Percentiles rank a stretch among this genome's conserved stretches.
phyloP scores from a whole-genome alignment of 2,113 vertebrate species.

The Crotalus helleri region DNA sequence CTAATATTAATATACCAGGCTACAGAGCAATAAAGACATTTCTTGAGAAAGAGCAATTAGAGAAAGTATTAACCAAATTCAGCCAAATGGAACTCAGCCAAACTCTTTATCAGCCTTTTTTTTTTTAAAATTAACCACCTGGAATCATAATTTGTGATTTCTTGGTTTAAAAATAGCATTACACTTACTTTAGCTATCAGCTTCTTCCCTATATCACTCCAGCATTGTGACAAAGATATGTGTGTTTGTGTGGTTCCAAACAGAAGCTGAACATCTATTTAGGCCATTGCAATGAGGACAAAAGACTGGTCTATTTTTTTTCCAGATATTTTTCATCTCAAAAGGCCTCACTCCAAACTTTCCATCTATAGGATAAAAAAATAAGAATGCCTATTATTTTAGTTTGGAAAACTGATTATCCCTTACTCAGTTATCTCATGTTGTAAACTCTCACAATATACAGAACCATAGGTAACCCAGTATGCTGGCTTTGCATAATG shows the following conservation, averaged over 20 bases:
- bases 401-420: not conserved
- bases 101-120: not conserved
- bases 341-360: not conserved
- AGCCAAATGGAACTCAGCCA: not conserved
- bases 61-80: not conserved
- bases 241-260: not conserved
- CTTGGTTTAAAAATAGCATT: not conserved
- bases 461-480: not conserved
- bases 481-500: not conserved
- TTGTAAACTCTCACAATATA: not conserved
- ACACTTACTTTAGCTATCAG: not conserved
- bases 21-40: not conserved
- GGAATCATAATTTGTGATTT: not conserved
- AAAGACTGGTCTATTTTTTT: not conserved
- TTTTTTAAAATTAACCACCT: not conserved
- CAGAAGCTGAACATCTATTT: not conserved
- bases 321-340: not conserved
- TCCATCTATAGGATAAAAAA: not conserved
- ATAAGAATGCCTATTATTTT: not conserved
- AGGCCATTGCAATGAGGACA: not conserved
- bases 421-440: not conserved
- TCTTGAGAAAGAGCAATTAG: not conserved
- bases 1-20: not conserved
- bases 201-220: not conserved
- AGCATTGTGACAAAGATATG: too few species aligned